Evolutionary conservation across 2,797 vertebrate genomes (phyloP).

Genomic region (Pangasius krempfi): DNA sequence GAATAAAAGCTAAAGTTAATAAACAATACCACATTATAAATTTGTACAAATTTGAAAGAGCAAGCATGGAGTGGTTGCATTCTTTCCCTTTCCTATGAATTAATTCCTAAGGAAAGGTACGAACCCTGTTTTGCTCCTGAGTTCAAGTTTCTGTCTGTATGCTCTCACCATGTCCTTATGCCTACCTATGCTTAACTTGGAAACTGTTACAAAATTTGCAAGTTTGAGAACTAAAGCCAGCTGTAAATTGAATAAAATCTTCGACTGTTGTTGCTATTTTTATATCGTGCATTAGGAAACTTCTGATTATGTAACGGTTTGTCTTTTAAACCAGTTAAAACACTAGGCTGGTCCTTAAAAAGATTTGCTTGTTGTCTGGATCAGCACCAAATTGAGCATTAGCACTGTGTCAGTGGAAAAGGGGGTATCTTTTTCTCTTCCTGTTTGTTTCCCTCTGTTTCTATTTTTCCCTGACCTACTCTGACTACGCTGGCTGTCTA

Average conservation of each 20-base stretch:
- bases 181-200: background rate
- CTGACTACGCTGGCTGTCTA: background rate
- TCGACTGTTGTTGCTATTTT: background rate
- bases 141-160: background rate
- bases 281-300: background rate
- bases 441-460: background rate
- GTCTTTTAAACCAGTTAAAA: constrained; percentile 3
- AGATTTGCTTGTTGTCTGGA: background rate
- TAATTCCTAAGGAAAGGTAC: background rate
- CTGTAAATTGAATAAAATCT: background rate
- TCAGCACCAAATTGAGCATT: background rate
- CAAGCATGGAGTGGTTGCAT: background rate
- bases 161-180: background rate
- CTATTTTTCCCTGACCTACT: constrained; percentile 6
- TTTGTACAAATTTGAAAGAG: background rate
- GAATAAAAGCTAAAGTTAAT: background rate
- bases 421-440: background rate
- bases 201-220: background rate
- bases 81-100: background rate
- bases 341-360: background rate
- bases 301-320: background rate
- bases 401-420: background rate
- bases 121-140: background rate
- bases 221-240: background rate
- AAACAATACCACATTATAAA: background rate